Percentiles rank a stretch among this genome's conserved stretches.
Conservation (phyloP, 1,140 invertebrate genomes). For the Drosophila aff. region DNA sequence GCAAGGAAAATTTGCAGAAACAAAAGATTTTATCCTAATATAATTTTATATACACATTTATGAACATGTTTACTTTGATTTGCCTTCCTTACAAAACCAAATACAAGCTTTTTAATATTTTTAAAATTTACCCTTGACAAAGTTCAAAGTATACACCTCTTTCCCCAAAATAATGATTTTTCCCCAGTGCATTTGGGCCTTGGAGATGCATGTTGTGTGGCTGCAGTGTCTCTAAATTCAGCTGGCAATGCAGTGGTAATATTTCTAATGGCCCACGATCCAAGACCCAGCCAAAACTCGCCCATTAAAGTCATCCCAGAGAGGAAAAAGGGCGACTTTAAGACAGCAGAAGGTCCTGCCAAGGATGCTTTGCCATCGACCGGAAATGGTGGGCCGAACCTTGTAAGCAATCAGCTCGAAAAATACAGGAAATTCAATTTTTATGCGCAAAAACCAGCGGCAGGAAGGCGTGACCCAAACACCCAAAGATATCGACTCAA, state of each 20-base stretch:
- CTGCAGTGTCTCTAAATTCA: conserved; percentile 44
- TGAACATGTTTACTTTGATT: neutral
- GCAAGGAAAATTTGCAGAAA: neutral
- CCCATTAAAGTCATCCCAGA: conserved; percentile 11
- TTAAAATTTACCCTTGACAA: neutral
- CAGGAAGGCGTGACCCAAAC: conserved; percentile 46
- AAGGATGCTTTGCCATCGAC: conserved; percentile 6
- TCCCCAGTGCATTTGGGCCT: conserved; percentile 15
- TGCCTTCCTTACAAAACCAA: neutral
- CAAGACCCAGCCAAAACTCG: conserved; percentile 6
- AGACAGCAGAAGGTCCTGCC: conserved; percentile 25
- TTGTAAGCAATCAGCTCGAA: conserved; percentile 67
- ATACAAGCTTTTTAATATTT: neutral
- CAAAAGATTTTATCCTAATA: neutral
- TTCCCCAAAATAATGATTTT: neutral
- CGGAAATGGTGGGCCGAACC: conserved; percentile 63
- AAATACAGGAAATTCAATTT: conserved; percentile 79
- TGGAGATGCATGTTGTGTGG: conserved; percentile 34
- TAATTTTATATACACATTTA: neutral
- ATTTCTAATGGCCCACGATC: conserved; percentile 64
- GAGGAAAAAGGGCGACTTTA: conserved; percentile 22
- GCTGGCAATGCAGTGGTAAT: conserved; percentile 60
- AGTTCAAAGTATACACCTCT: neutral
- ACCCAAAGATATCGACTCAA: conserved; percentile 51
- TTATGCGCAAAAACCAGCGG: conserved; percentile 61